phyloP scores from a whole-genome alignment of 2,113 vertebrate genomes.

The Gnathonemus longibarbis region DNA sequence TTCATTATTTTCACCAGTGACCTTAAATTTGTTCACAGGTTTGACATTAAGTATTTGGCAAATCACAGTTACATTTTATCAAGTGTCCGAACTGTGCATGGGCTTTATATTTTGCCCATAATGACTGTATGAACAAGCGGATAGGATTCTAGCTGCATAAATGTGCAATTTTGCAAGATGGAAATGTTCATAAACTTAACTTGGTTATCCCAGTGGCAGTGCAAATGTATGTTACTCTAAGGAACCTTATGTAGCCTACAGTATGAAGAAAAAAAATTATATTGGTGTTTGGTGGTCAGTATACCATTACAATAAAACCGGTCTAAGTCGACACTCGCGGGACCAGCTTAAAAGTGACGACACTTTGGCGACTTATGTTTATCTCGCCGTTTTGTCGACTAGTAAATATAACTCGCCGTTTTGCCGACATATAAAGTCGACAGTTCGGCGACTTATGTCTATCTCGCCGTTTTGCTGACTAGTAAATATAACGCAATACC shows the following conservation, averaged over 20 bases:
- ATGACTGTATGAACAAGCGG: not conserved
- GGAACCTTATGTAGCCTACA: not conserved
- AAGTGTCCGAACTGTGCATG: not conserved
- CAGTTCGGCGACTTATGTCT: too few species aligned
- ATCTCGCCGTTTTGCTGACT: too few species aligned
- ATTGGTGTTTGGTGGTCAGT: not conserved
- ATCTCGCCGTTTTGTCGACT: too few species aligned
- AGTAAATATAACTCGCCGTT: too few species aligned
- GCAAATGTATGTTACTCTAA: not conserved
- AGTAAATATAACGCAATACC: too few species aligned
- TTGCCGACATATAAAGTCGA: too few species aligned
- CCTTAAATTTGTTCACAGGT: not conserved
- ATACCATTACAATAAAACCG: not conserved
- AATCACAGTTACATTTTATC: not conserved
- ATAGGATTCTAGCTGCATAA: not conserved
- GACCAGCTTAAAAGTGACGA: too few species aligned
- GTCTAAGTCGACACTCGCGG: too few species aligned
- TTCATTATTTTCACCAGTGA: not conserved
- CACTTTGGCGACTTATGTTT: too few species aligned
- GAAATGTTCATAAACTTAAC: not conserved
- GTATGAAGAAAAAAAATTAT: not conserved
- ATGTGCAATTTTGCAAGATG: not conserved
- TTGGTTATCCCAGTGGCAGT: not conserved
- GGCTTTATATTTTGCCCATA: not conserved
- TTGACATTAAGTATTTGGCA: not conserved